Evolutionary conservation across 1,140 invertebrate species (phyloP).

Genomic region (Palaemon carinicauda): DNA sequence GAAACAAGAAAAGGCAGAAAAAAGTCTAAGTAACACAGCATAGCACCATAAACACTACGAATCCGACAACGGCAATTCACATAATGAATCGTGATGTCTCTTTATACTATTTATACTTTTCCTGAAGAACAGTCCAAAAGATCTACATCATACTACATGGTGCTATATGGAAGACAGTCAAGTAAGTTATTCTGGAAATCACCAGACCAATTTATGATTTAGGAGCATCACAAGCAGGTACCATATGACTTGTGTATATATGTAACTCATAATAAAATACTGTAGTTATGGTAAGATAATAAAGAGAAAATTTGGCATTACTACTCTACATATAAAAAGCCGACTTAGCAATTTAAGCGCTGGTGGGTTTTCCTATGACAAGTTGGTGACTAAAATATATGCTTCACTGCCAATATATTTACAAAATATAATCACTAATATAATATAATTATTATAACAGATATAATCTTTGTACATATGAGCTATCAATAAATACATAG

Average conservation of each 20-base stretch:
- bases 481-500: constrained; percentile 52
- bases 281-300: not conserved
- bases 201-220: not conserved
- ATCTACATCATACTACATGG: constrained; percentile 52
- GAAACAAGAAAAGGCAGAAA: not conserved
- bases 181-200: constrained; percentile 1
- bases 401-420: constrained; percentile 45
- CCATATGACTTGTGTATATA: constrained; percentile 21
- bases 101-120: constrained; percentile 19
- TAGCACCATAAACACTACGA: constrained; percentile 43
- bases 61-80: constrained; percentile 55
- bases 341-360: constrained; percentile 34
- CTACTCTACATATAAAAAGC: constrained; percentile 48
- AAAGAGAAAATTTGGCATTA: constrained; percentile 51
- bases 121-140: constrained; percentile 32
- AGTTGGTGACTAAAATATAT: constrained; percentile 39
- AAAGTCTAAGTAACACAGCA: constrained; percentile 7
- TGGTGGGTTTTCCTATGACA: constrained; percentile 29
- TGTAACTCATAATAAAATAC: not conserved
- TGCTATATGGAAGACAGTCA: constrained; percentile 45
- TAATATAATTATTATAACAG: constrained; percentile 34
- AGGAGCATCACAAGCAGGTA: constrained; percentile 38
- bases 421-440: constrained; percentile 17
- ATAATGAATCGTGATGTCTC: constrained; percentile 50
- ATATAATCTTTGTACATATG: constrained; percentile 54